Percentiles rank a stretch among this genome's conserved stretches.
These are phyloP conservation scores for Miichthys miiuy DNA, from an alignment of 2,797 vertebrate genomes.

Conservation along the genomic window DNA sequence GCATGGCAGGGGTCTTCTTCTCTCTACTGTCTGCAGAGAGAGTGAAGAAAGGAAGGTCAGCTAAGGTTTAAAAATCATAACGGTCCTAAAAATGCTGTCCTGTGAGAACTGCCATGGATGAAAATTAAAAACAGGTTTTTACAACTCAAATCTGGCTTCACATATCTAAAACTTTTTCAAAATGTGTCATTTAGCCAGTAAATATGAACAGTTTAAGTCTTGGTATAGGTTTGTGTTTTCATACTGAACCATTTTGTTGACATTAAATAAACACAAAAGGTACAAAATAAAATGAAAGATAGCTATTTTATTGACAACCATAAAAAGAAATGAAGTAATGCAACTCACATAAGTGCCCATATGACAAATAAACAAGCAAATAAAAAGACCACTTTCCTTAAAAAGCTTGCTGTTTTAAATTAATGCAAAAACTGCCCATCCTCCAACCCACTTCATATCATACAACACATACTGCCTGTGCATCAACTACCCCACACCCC, in stretches of 20 bases:
- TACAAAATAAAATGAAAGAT: not conserved
- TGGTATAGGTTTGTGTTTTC: not conserved
- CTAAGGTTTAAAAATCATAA: conserved; percentile 35
- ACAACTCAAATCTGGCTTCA: not conserved
- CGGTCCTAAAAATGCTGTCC: not conserved
- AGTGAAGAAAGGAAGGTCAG: conserved; percentile 32
- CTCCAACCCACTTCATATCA: conserved; percentile 61
- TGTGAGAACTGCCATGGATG: not conserved
- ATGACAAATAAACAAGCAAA: conserved; percentile 32
- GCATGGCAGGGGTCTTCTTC: conserved; percentile 98
- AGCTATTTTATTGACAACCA: not conserved
- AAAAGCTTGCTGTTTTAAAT: conserved; percentile 30
- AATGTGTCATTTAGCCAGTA: not conserved
- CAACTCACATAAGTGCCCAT: not conserved
- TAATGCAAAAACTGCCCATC: conserved; percentile 35
- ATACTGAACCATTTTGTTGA: not conserved
- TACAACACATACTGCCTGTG: conserved; percentile 57
- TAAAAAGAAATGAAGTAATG: conserved; percentile 4
- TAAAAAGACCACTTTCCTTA: conserved; percentile 12
- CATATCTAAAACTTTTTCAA: not conserved
- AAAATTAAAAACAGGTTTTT: conserved; percentile 17
- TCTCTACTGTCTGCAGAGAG: conserved; percentile 90
- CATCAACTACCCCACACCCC: conserved; percentile 44
- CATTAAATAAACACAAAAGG: not conserved
- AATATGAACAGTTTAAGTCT: not conserved